Conservation (phyloP, 2,797 vertebrate genomes). For the Pangasius macronema region DNA sequence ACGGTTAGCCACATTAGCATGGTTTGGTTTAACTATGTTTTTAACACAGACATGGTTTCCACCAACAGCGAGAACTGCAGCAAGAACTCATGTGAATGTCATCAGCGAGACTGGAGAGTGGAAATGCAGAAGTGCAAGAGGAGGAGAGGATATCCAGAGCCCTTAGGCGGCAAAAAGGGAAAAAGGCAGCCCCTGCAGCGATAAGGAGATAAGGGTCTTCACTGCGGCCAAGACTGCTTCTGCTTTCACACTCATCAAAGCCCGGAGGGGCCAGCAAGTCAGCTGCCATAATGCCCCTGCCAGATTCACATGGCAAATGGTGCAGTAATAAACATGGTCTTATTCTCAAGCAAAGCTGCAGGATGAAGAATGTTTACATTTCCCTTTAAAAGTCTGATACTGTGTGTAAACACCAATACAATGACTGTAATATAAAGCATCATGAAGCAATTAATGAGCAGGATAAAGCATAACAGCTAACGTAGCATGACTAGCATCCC, state of each 20-base stretch:
- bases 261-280: constrained; percentile 39
- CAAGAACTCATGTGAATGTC: constrained; percentile 46
- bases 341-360: constrained; percentile 13
- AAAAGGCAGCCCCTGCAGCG: constrained; percentile 20
- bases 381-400: background rate
- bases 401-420: background rate
- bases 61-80: background rate
- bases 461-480: background rate
- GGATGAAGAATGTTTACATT: background rate
- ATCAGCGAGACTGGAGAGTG: constrained; percentile 44
- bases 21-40: constrained; percentile 1
- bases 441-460: background rate
- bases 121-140: constrained; percentile 48
- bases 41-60: constrained; percentile 21
- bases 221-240: constrained; percentile 44
- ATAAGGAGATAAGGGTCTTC: constrained; percentile 50
- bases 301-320: constrained; percentile 25
- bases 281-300: constrained; percentile 28
- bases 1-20: background rate
- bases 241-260: constrained; percentile 51
- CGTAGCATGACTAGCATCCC: background rate
- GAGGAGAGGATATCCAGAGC: constrained; percentile 40
- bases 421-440: background rate
- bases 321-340: constrained; percentile 25
- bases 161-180: constrained; percentile 31